Evolutionary conservation across 1,140 invertebrate species (phyloP).

Genomic region (Tetragonula clypearis): DNA sequence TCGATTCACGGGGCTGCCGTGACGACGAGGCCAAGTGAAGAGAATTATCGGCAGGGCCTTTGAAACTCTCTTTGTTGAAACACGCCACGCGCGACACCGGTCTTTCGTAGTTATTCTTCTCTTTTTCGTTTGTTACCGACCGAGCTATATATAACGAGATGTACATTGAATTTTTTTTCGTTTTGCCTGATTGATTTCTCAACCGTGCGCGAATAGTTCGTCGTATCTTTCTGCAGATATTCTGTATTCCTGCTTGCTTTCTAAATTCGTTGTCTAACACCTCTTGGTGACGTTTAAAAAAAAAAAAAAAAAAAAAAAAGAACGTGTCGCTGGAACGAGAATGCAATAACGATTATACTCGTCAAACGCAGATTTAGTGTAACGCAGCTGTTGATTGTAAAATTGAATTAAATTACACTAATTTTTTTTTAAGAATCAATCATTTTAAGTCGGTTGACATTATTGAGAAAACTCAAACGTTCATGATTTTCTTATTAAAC

Average conservation of each 20-base stretch:
- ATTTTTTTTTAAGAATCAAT: too few relatives aligned
- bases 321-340: too few relatives aligned
- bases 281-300: too few relatives aligned
- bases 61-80: background rate
- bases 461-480: too few relatives aligned
- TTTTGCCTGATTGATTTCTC: background rate
- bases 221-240: background rate
- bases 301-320: too few relatives aligned
- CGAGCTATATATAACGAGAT: background rate
- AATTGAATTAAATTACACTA: too few relatives aligned
- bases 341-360: too few relatives aligned
- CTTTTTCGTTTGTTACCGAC: background rate
- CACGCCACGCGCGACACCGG: too few relatives aligned
- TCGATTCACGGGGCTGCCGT: constrained; percentile 33
- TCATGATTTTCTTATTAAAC: too few relatives aligned
- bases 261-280: background rate
- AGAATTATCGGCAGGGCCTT: constrained; percentile 41
- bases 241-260: background rate
- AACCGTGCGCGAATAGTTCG: background rate
- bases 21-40: constrained; percentile 27
- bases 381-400: too few relatives aligned
- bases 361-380: too few relatives aligned
- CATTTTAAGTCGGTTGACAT: too few relatives aligned
- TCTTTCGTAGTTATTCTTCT: background rate
- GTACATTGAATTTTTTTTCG: background rate